Evolutionary conservation across 30 jellyfish, hydroid and myxozoan species (phyloP).

Genomic region (Hydractinia echinata): DNA sequence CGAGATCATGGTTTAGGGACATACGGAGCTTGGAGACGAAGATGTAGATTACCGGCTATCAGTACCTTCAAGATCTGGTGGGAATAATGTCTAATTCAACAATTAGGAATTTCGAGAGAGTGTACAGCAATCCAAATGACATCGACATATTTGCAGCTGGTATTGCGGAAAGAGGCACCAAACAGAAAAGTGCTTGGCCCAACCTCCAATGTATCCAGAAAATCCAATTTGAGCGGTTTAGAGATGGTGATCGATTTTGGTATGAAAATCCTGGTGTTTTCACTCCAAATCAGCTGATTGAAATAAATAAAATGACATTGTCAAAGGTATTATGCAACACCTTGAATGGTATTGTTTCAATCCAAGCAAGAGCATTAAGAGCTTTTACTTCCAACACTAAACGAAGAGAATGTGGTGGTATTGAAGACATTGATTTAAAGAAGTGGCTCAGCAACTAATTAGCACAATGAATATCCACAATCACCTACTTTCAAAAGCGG

Average conservation of each 20-base stretch:
- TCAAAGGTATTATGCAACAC: conserved; percentile 7
- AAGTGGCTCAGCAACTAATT: not conserved
- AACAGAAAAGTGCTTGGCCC: conserved; percentile 27
- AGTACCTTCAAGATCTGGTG: not conserved
- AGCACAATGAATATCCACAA: too few species aligned
- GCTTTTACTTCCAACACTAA: not conserved
- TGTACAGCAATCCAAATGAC: conserved; percentile 15
- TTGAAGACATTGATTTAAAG: not conserved
- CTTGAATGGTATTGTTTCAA: not conserved
- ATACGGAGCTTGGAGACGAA: conserved; percentile 32
- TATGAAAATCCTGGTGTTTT: conserved; percentile 41
- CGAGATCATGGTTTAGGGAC: conserved; percentile 94
- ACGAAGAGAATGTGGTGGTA: not conserved
- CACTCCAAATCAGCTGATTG: conserved; percentile 25
- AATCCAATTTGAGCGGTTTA: conserved; percentile 35
- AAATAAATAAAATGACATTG: conserved; percentile 31
- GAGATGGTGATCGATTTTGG: conserved; percentile 53
- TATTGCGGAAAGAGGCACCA: conserved; percentile 15
- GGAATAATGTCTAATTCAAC: conserved; percentile 8
- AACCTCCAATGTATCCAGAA: conserved; percentile 24
- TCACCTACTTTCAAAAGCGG: too few species aligned
- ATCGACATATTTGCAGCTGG: conserved; percentile 45
- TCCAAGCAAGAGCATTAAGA: not conserved
- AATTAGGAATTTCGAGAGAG: not conserved
- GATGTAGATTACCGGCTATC: not conserved